phyloP scores from a whole-genome alignment of 2,888 invertebrate species.

The Belgica antarctica region DNA sequence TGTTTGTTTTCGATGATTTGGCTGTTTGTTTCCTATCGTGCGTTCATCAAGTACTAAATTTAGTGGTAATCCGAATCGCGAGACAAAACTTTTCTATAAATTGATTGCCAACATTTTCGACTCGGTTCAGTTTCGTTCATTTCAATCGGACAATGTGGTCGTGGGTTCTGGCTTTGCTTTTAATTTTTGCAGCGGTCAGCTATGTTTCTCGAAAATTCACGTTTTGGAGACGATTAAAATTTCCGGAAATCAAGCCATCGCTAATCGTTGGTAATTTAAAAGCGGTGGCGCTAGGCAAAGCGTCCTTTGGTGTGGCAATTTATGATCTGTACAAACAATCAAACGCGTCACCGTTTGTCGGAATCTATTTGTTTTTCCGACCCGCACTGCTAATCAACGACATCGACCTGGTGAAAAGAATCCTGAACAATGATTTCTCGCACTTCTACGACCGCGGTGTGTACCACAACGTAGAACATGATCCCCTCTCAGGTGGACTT shows the following conservation, averaged over 20 bases:
- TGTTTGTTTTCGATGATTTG: too few relatives aligned
- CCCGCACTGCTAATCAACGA: constrained; percentile 65
- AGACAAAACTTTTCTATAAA: too few relatives aligned
- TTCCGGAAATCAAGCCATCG: constrained; percentile 59
- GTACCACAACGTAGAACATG: constrained; percentile 61
- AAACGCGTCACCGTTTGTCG: constrained; percentile 54
- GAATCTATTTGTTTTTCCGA: constrained; percentile 63
- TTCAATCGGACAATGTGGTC: neutral
- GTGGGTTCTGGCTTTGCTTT: neutral
- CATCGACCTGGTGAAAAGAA: constrained; percentile 61
- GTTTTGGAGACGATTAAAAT: constrained; percentile 61
- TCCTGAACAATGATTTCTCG: constrained; percentile 63
- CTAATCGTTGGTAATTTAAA: constrained; percentile 65
- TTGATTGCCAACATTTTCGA: neutral
- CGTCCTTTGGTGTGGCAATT: constrained; percentile 64
- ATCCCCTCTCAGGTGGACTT: constrained; percentile 62
- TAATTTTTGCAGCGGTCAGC: neutral
- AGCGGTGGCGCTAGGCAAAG: constrained; percentile 58
- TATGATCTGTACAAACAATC: constrained; percentile 59
- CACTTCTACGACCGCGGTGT: constrained; percentile 67
- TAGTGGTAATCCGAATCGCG: too few relatives aligned
- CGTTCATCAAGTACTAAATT: too few relatives aligned
- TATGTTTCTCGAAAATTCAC: neutral
- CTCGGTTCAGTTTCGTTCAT: too few relatives aligned
- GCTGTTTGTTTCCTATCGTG: too few relatives aligned